Percentiles rank a stretch among this genome's conserved stretches.
Evolutionary conservation across 2,113 vertebrate species (phyloP).

Genomic region (Mesocricetus auratus): DNA sequence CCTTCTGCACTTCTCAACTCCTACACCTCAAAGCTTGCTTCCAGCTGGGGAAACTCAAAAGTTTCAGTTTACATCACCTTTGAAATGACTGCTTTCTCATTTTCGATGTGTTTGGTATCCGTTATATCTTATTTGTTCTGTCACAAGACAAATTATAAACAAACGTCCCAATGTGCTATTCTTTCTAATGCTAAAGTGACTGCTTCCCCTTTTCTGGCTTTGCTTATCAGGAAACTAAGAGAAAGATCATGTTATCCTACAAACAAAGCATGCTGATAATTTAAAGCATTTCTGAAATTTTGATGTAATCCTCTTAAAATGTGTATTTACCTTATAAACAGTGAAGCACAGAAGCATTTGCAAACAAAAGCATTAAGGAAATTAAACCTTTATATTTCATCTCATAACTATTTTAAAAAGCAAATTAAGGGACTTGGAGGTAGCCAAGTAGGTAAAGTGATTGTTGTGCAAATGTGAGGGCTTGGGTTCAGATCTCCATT

Average conservation of each 20-base stretch:
- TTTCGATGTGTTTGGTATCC: conserved; percentile 15
- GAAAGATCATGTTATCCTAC: not conserved
- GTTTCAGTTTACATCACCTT: conserved; percentile 12
- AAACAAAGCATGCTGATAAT: not conserved
- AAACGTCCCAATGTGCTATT: not conserved
- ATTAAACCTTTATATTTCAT: not conserved
- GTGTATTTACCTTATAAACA: conserved; percentile 5
- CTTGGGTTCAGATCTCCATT: not conserved
- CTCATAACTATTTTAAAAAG: conserved; percentile 39
- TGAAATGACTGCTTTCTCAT: conserved; percentile 3
- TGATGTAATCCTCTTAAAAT: conserved; percentile 32
- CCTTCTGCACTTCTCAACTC: not conserved
- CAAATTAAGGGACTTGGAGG: not conserved
- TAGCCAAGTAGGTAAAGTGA: not conserved
- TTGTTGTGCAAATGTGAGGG: not conserved
- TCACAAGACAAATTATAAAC: conserved; percentile 27
- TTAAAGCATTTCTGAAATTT: conserved; percentile 37
- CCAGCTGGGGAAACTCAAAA: not conserved
- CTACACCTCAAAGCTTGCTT: not conserved
- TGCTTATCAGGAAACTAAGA: not conserved
- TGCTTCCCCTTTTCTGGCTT: not conserved
- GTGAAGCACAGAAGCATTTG: conserved; percentile 20
- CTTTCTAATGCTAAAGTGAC: conserved; percentile 40
- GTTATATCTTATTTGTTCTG: not conserved
- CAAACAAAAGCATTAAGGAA: conserved; percentile 11